These are phyloP conservation scores for Phragmatobia fuliginosa DNA, from an alignment of 2,888 invertebrate genomes.

Conservation along the genomic window DNA sequence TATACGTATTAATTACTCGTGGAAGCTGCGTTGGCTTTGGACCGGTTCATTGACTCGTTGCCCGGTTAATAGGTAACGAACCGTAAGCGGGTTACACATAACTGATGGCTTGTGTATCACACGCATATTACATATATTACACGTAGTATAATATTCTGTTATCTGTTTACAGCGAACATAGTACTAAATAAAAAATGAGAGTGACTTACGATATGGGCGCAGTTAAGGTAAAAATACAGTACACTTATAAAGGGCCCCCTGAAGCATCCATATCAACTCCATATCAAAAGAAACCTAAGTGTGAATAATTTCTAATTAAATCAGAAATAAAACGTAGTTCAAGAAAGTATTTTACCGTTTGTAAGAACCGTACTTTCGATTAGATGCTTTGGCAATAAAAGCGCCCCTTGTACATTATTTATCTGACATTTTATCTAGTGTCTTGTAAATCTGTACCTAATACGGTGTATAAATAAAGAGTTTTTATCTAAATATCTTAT, in stretches of 20 bases:
- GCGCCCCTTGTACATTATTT: too few relatives aligned
- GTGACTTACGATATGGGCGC: neutral
- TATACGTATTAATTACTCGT: slow-evolving; percentile 12
- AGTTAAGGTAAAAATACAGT: neutral
- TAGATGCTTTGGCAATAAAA: too few relatives aligned
- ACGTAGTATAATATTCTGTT: neutral
- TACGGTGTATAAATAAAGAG: too few relatives aligned
- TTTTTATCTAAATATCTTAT: too few relatives aligned
- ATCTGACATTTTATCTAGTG: too few relatives aligned
- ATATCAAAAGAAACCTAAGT: neutral
- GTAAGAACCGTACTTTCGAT: too few relatives aligned
- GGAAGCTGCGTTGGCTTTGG: slow-evolving; percentile 7
- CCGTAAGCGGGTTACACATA: neutral
- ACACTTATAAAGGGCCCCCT: too few relatives aligned
- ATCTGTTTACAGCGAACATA: neutral
- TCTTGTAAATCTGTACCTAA: too few relatives aligned
- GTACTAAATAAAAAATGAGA: neutral
- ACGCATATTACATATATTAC: neutral
- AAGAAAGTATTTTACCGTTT: too few relatives aligned
- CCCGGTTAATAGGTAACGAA: slow-evolving; percentile 1
- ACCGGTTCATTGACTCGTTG: slow-evolving; percentile 17
- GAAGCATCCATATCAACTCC: too few relatives aligned
- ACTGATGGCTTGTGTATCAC: neutral
- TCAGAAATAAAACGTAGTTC: too few relatives aligned
- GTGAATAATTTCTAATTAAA: neutral